Percentiles rank a stretch among this genome's conserved stretches.
Evolutionary conservation across 1,140 invertebrate genomes (phyloP).

Genomic region (Pomacea maculata): DNA sequence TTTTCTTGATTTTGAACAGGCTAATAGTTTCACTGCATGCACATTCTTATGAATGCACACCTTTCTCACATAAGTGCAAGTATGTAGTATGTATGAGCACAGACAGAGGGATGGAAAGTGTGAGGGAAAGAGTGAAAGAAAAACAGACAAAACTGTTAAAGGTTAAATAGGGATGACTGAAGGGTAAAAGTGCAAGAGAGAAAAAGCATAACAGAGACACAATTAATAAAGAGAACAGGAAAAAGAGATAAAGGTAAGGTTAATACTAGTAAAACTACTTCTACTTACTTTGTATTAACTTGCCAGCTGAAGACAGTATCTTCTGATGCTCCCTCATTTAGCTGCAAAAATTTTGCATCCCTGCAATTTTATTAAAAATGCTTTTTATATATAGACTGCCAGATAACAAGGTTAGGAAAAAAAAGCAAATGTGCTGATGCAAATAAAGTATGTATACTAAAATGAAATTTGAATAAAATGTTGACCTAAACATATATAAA

Average conservation of each 20-base stretch:
- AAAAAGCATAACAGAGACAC: no score
- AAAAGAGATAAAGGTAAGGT: no score
- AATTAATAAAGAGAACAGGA: no score
- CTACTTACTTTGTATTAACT: constrained; percentile 51
- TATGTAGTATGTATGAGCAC: neutral
- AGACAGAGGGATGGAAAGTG: neutral
- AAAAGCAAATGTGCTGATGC: no score
- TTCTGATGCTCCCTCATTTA: constrained; percentile 45
- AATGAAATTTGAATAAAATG: no score
- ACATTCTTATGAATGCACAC: neutral
- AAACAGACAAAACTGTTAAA: no score
- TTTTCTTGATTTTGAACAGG: neutral
- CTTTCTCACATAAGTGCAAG: neutral
- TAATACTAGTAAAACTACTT: no score
- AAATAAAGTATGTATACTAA: no score
- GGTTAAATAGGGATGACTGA: no score
- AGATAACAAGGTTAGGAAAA: no score
- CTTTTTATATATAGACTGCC: neutral
- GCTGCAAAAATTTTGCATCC: constrained; percentile 53
- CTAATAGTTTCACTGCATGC: constrained; percentile 1
- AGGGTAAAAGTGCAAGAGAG: no score
- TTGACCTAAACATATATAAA: no score
- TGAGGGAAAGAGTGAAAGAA: neutral
- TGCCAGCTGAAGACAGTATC: constrained; percentile 58
- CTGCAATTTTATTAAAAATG: constrained; percentile 29